Base-by-base conservation (phyloP, 2,888 invertebrate genomes). In the Matsumyia berberina region DNA sequence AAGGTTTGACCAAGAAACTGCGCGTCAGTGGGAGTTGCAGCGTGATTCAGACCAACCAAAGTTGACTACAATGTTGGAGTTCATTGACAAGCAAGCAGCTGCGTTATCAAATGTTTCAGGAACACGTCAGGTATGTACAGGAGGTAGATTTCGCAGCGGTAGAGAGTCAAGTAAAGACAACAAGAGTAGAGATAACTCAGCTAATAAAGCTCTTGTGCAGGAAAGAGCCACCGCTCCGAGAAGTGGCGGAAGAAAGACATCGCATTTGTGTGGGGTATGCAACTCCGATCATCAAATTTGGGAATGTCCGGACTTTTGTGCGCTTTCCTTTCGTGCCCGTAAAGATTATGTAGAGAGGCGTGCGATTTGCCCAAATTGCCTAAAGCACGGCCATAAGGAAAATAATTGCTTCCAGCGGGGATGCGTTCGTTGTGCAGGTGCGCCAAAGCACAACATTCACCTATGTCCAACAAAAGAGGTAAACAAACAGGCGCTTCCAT, bases 301-400 rank as follows among this genome's bases (percentile, higher is more conserved):
- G 53, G 6, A 15, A 3, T 31, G 53, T 33, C 53, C 31, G 9
- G 31, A 53, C 0, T 53, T 53, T 12, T 6, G 6, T 12, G 53
- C 31, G 8, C 53, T 53, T 5, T 31, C 31, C 8, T 53, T 53
- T 4, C 53, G 53, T 3, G 53, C 29, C 0, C n/a, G 53, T 5
- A 53, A 53, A 11, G 53, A 53, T 7, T 69, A 19, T 17, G 5
- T 57, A 11, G 35, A 64, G 0, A 64, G 46, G 7, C 46, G 35
- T 9, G 4, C 46, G 7, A 17, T 46, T 3, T 64, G 62, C 5
- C 33, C 62, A 1, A 64, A 64, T 7, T 64, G 46, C 19, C 19
- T 46, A 0, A 64, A 64, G 8, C 31, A 17, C 3, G 62, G 62
- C 7, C 62, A 64, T n/a, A 64, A 46, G 3, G 62, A 64, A 2